phyloP scores from a whole-genome alignment of 2,797 vertebrate species.

The Oryzias dopingdopingensis region DNA sequence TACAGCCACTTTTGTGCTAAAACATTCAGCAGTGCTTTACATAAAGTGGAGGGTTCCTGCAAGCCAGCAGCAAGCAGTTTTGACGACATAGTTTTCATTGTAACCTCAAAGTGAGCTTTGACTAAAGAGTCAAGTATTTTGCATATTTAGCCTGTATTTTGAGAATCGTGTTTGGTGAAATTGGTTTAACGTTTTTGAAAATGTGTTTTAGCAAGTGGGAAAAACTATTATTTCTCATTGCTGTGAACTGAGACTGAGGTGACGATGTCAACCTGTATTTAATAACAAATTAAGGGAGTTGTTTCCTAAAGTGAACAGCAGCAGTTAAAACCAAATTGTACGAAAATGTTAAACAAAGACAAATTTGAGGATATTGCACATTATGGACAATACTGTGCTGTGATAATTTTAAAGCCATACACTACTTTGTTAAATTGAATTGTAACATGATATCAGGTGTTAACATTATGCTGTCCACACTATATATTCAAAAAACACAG shows the following conservation, averaged over 20 bases:
- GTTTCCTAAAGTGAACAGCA: background rate
- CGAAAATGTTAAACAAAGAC: background rate
- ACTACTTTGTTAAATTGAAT: conserved; percentile 4
- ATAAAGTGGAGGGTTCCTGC: too few species aligned
- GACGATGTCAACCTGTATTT: background rate
- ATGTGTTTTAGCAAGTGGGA: too few species aligned
- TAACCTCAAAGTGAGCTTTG: too few species aligned
- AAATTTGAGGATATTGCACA: background rate
- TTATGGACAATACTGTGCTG: background rate
- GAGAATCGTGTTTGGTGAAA: too few species aligned
- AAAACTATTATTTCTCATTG: too few species aligned
- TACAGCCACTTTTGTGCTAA: too few species aligned
- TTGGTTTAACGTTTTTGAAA: too few species aligned
- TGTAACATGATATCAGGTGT: conserved; percentile 2
- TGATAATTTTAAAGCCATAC: background rate
- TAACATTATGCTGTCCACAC: conserved; percentile 20
- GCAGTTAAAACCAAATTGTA: background rate
- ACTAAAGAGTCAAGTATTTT: too few species aligned
- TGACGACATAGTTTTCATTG: too few species aligned
- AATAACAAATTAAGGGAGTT: background rate
- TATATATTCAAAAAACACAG: conserved; percentile 19
- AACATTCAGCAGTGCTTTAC: too few species aligned
- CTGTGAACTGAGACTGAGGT: background rate
- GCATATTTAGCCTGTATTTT: too few species aligned
- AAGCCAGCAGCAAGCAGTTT: too few species aligned